Conservation (phyloP, 23 tunicate species). For the Oikopleura vanhoeffeni region DNA sequence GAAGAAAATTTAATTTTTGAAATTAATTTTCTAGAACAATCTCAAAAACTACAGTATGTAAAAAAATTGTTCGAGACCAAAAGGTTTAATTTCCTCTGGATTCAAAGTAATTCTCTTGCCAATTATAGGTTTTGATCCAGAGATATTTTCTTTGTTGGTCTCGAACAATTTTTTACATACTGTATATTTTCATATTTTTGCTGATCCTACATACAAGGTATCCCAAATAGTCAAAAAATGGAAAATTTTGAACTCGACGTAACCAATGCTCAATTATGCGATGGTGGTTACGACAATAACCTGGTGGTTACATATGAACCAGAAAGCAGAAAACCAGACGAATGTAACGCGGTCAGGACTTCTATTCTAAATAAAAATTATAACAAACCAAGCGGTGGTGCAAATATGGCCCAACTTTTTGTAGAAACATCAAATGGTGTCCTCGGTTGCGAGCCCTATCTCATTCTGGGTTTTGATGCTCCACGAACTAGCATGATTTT, state of each 20-base stretch:
- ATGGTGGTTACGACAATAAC: background rate
- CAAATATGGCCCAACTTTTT: background rate
- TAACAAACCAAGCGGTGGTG: background rate
- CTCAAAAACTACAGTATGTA: too few relatives aligned
- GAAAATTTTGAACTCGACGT: background rate
- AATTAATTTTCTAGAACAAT: too few relatives aligned
- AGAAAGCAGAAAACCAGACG: background rate
- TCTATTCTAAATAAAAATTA: background rate
- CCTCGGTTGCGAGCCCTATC: background rate
- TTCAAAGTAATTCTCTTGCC: too few relatives aligned
- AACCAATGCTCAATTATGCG: background rate
- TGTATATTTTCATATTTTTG: too few relatives aligned
- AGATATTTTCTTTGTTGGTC: too few relatives aligned
- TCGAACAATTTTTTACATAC: too few relatives aligned
- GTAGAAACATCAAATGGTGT: background rate
- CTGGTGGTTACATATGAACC: background rate
- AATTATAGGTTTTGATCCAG: too few relatives aligned
- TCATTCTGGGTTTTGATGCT: background rate
- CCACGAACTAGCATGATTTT: background rate
- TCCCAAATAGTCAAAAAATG: too few relatives aligned
- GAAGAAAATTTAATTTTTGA: too few relatives aligned
- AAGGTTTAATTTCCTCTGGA: too few relatives aligned
- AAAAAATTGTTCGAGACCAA: too few relatives aligned
- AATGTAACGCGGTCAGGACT: background rate
- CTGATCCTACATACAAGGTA: too few relatives aligned